phyloP scores from a whole-genome alignment of 2,888 invertebrate genomes.

The Cheilosia variabilis region DNA sequence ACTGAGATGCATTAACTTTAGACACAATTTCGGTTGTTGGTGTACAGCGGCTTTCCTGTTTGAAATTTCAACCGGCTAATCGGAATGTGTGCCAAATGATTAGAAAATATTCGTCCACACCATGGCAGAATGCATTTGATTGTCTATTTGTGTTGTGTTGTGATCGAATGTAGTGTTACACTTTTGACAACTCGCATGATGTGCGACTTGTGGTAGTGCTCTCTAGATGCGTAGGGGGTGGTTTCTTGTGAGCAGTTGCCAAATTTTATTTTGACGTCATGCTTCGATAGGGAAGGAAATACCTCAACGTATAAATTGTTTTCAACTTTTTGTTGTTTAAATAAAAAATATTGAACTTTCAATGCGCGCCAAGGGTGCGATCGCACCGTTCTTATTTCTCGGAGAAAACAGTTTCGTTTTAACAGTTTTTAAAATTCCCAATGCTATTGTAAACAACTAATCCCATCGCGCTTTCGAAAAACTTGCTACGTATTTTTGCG shows the following conservation, averaged over 20 bases:
- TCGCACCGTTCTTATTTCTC: background rate
- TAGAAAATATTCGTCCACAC: background rate
- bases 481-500: background rate
- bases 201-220: background rate
- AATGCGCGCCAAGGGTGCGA: background rate
- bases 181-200: conserved; percentile 1
- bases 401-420: background rate
- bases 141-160: background rate
- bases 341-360: background rate
- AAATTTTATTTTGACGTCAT: background rate
- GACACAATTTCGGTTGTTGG: background rate
- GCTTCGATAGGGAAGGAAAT: background rate
- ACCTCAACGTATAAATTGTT: background rate
- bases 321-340: background rate
- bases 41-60: background rate
- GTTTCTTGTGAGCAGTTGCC: background rate
- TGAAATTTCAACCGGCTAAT: background rate
- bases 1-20: background rate
- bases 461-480: background rate
- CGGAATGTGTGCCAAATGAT: background rate
- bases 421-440: background rate
- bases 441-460: background rate
- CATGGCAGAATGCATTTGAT: background rate
- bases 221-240: background rate
- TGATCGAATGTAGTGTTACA: background rate